Evolutionary conservation across 2,888 invertebrate species (phyloP), one percentile per base, ranked within the genome.

Genomic region (Blastobasis adustella): DNA sequence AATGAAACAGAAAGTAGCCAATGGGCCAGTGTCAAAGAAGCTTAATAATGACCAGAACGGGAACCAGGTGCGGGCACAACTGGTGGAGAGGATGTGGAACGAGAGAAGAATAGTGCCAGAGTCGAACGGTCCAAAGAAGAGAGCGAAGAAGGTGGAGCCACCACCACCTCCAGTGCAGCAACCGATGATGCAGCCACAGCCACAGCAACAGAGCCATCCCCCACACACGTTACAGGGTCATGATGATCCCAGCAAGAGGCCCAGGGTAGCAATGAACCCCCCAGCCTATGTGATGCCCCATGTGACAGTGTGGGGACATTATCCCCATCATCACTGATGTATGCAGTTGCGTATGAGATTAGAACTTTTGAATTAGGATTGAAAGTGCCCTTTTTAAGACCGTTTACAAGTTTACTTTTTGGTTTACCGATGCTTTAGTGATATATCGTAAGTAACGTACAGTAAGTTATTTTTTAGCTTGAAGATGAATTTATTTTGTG

Each of bases 1-100:
- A 0, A 85, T 86, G 86, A 86, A 86, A 46, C 86, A 86, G 54
- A 82, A 82, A 41, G 86, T 86, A 0, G 86, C 86, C 0, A 84
- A 85, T n/a, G 76, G 79, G 0, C 76, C 86, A 0, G 58, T 82
- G 37, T 76, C 85, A 0, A 69, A 80, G 10, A 84, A 84, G 50
- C 75, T 76, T 51, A 66, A 68, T 0, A 79, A 77, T 38, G 78
- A 82, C 38, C 65, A 65, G 0, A 63, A 61, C 1, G 84, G 84
- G 0, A 61, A 73, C 0, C 67, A 73, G 46, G 73, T 77, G 0
- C 60, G 86, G 42, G 62, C 65, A 0, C 58, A 69, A 10, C 52
- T 86, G 8, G 75, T 82, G 0, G 76, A 83, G 46, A 60, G 77
- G 8, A 44, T 86, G 5, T 86, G 86, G 86, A 79, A 70, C 3